phyloP scores from a whole-genome alignment of 2,888 invertebrate genomes.

The Bhutanitis thaidina region DNA sequence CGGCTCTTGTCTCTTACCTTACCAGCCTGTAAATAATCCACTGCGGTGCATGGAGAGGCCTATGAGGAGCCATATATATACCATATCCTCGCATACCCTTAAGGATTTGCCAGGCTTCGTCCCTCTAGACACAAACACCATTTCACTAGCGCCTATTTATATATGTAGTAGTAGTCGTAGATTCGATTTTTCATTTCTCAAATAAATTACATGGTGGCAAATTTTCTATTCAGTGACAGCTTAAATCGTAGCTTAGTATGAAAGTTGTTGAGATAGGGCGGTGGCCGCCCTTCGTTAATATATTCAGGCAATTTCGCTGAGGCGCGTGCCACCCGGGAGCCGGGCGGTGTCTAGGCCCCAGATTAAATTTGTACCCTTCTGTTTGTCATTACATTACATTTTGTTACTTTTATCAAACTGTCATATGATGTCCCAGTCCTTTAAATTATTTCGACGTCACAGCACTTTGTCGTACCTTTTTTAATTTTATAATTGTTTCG shows the following conservation, averaged over 20 bases:
- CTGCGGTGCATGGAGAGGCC: too few species aligned
- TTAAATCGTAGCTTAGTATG: constrained; percentile 52
- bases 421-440: constrained; percentile 18
- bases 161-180: too few species aligned
- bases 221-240: constrained; percentile 47
- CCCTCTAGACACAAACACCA: too few species aligned
- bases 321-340: constrained; percentile 36
- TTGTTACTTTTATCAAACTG: constrained; percentile 39
- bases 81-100: too few species aligned
- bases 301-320: constrained; percentile 68
- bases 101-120: too few species aligned
- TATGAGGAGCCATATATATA: too few species aligned
- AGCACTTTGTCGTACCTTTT: neutral
- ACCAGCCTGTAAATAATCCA: too few species aligned
- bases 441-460: neutral
- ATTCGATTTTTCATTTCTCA: constrained; percentile 29
- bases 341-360: constrained; percentile 49
- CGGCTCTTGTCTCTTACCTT: too few species aligned
- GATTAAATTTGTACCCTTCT: constrained; percentile 66
- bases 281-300: constrained; percentile 58
- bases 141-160: too few species aligned
- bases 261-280: constrained; percentile 66
- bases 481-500: too few species aligned
- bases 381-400: constrained; percentile 55
- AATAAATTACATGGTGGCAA: constrained; percentile 27